Percentiles rank a stretch among this genome's conserved stretches.
Conservation (phyloP, 2,113 vertebrate genomes). For the Paradoxurus hermaphroditus region DNA sequence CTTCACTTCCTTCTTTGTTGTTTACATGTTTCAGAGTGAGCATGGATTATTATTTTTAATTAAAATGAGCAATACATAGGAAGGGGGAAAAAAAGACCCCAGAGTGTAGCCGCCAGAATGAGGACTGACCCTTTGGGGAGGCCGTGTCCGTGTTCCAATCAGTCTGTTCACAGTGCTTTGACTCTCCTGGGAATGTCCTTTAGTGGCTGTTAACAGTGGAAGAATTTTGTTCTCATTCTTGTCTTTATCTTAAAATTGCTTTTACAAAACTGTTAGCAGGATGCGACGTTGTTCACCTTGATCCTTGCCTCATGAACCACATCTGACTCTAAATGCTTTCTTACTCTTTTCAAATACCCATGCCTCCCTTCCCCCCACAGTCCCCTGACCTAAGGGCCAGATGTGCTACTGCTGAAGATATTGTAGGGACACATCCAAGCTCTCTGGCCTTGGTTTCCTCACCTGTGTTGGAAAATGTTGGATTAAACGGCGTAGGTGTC, state of each 20-base stretch:
- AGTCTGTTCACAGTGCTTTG: background rate
- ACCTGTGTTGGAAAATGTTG: background rate
- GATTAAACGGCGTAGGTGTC: background rate
- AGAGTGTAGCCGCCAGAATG: background rate
- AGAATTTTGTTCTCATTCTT: background rate
- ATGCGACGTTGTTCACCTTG: background rate
- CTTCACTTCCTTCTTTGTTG: background rate
- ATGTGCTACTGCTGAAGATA: background rate
- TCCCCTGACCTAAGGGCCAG: background rate
- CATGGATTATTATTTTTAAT: constrained; percentile 56
- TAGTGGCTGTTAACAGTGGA: background rate
- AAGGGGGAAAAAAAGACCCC: background rate
- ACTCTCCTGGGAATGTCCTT: constrained; percentile 4
- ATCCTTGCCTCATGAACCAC: background rate
- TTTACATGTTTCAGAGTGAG: background rate
- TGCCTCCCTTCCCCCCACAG: background rate
- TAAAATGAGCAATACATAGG: constrained; percentile 14
- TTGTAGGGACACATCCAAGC: background rate
- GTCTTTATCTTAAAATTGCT: constrained; percentile 15
- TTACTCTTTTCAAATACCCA: background rate
- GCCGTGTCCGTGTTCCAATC: background rate
- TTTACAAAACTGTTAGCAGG: background rate
- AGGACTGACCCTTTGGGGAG: background rate
- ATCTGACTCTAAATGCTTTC: background rate
- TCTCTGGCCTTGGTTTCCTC: background rate